A percentile compares a stretch with the other conserved stretches of the same genome.
These are phyloP conservation scores for Anseranas semipalmata DNA, from an alignment of 2,113 vertebrate species.

Conservation along the genomic window DNA sequence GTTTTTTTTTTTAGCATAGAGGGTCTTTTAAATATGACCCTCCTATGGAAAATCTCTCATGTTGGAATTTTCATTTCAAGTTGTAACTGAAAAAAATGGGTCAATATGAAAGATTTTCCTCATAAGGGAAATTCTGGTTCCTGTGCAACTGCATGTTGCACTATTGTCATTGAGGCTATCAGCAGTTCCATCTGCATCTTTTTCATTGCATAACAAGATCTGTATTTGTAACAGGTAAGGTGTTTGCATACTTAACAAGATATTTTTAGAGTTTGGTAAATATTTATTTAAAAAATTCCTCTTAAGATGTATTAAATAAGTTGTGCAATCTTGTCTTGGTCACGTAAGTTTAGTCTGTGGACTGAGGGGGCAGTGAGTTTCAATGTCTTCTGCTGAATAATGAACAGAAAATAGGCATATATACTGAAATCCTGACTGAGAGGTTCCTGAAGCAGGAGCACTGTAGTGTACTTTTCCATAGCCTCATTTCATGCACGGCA, in stretches of 20 bases:
- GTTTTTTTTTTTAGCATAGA: conserved; percentile 48
- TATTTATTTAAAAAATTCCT: conserved; percentile 33
- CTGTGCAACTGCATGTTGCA: neutral
- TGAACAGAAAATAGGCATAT: conserved; percentile 40
- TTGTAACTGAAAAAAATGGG: neutral
- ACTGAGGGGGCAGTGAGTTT: neutral
- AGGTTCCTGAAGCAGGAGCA: conserved; percentile 25
- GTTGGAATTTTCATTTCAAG: conserved; percentile 30
- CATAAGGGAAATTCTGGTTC: neutral
- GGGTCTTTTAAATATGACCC: conserved; percentile 31
- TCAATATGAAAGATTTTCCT: conserved; percentile 7
- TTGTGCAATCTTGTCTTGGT: conserved; percentile 19
- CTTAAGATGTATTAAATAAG: neutral
- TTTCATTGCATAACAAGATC: neutral
- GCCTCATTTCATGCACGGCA: conserved; percentile 64
- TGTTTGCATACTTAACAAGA: neutral
- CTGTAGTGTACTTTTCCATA: conserved; percentile 65
- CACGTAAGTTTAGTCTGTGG: neutral
- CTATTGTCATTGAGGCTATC: neutral
- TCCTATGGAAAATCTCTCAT: conserved; percentile 46
- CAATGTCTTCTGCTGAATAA: conserved; percentile 38
- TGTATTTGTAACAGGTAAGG: conserved; percentile 4
- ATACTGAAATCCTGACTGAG: conserved; percentile 22
- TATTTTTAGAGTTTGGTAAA: conserved; percentile 39
- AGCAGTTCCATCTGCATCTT: conserved; percentile 25